Evolutionary conservation across 2,113 vertebrate species (phyloP).

Genomic region (Hippocampus mohnikei): DNA sequence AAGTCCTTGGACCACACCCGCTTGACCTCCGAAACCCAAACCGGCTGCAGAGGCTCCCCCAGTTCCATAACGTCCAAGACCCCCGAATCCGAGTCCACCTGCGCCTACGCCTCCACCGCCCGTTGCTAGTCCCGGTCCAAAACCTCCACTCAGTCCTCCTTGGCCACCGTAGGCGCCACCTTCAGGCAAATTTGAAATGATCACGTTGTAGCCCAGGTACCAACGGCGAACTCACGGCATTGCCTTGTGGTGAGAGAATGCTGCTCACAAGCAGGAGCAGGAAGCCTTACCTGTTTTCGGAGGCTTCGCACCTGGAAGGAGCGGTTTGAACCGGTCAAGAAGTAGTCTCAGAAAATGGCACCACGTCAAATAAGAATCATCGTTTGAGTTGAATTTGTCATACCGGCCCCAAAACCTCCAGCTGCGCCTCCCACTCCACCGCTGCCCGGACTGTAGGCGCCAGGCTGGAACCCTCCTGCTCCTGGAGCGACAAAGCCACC

Average conservation of each 20-base stretch:
- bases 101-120: conserved; percentile 32
- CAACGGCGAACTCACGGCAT: too few species aligned
- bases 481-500: conserved; percentile 47
- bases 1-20: conserved; percentile 24
- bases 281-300: conserved; percentile 57
- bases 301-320: conserved; percentile 48
- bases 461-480: conserved; percentile 35
- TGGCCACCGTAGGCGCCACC: conserved; percentile 36
- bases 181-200: conserved; percentile 3
- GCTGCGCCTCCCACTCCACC: conserved; percentile 8
- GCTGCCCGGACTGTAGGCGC: conserved; percentile 4
- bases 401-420: conserved; percentile 53
- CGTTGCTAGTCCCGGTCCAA: conserved; percentile 30
- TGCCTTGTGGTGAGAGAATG: not conserved
- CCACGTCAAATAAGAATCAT: not conserved
- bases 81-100: conserved; percentile 38
- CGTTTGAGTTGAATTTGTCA: conserved; percentile 16
- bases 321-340: conserved; percentile 7
- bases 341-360: not conserved
- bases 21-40: conserved; percentile 25
- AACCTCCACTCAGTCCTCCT: conserved; percentile 27
- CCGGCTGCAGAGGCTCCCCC: conserved; percentile 17
- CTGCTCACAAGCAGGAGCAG: not conserved
- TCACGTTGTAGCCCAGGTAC: not conserved
- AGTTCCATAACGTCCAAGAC: conserved; percentile 31